Evolutionary conservation across 1,140 invertebrate genomes (phyloP).

Genomic region (Drosophila obscura): DNA sequence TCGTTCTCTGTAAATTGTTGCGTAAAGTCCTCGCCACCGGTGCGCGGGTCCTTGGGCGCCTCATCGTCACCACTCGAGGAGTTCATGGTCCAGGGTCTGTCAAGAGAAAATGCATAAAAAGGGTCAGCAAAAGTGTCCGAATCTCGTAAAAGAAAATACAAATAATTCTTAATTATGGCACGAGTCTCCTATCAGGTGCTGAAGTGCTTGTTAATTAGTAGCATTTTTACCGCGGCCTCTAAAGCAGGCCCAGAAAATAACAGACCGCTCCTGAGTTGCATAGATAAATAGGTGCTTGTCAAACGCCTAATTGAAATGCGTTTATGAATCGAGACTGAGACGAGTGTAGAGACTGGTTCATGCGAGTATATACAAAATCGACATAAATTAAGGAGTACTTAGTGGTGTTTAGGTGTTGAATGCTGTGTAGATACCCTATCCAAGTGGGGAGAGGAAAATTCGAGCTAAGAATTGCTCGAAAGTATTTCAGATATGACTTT

Average conservation of each 20-base stretch:
- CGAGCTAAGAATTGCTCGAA: too few relatives aligned
- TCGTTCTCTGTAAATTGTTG: conserved; percentile 93
- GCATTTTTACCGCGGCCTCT: neutral
- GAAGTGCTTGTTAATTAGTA: neutral
- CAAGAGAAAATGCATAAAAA: conserved; percentile 17
- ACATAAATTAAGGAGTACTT: conserved; percentile 32
- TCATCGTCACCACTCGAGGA: conserved; percentile 88
- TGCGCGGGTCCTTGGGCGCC: conserved; percentile 93
- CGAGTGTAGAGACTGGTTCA: neutral
- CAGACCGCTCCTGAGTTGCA: conserved; percentile 3
- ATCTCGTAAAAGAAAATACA: too few relatives aligned
- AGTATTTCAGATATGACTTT: too few relatives aligned
- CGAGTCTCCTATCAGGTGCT: neutral
- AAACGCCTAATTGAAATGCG: conserved; percentile 49
- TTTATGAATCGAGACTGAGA: conserved; percentile 11
- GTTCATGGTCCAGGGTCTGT: conserved; percentile 87
- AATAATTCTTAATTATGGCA: neutral
- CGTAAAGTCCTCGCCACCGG: conserved; percentile 87
- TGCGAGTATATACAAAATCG: conserved; percentile 32
- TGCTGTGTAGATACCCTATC: conserved; percentile 14
- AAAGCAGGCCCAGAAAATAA: neutral
- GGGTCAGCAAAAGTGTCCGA: neutral
- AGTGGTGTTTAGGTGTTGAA: too few relatives aligned
- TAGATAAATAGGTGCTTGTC: conserved; percentile 23
- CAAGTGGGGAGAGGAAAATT: too few relatives aligned